Evolutionary conservation across 2,113 vertebrate genomes (phyloP).

Genomic region (Riparia riparia): DNA sequence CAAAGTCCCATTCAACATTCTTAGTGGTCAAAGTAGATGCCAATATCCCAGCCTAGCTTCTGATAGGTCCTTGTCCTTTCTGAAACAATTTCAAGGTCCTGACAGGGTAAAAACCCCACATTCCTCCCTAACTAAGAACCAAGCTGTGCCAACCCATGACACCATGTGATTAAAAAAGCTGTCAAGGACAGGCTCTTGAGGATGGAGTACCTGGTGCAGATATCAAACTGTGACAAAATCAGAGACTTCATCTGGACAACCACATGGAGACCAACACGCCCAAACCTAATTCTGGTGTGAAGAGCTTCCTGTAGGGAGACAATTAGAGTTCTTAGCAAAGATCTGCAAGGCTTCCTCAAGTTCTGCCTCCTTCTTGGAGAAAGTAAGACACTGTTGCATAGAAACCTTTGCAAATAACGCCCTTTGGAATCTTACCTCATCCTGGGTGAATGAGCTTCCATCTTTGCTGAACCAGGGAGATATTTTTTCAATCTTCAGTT

Average conservation of each 20-base stretch:
- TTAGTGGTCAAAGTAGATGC: no score
- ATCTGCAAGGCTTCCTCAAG: neutral
- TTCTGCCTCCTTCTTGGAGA: neutral
- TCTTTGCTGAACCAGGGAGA: neutral
- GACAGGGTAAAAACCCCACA: no score
- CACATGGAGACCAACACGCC: neutral
- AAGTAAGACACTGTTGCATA: neutral
- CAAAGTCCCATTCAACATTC: no score
- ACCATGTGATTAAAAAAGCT: conserved; percentile 35
- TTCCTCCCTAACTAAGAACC: no score
- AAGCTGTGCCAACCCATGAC: no score
- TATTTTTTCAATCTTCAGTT: neutral
- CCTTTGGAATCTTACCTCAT: neutral
- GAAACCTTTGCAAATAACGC: neutral
- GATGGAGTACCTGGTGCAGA: neutral
- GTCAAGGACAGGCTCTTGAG: neutral
- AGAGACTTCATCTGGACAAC: neutral
- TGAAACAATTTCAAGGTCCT: no score
- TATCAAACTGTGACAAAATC: conserved; percentile 10
- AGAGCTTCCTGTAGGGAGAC: neutral
- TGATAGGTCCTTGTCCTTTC: no score
- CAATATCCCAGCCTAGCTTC: no score
- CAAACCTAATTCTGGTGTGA: neutral
- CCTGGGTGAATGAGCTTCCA: neutral
- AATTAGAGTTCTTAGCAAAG: neutral